phyloP scores from a whole-genome alignment of 2,888 invertebrate species.

The Polymixis flavicincta region DNA sequence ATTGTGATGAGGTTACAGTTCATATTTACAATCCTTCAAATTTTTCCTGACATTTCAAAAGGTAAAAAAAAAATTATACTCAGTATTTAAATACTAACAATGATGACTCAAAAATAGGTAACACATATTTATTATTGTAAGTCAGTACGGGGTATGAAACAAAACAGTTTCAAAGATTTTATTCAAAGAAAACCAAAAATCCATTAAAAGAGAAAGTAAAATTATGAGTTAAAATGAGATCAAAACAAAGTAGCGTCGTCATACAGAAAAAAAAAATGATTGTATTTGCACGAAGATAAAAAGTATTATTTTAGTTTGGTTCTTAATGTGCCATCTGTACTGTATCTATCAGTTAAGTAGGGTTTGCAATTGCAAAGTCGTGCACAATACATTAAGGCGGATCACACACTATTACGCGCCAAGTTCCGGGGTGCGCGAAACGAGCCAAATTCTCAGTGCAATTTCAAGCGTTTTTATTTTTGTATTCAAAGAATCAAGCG shows the following conservation, averaged over 20 bases:
- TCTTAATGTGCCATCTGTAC: slow-evolving; percentile 1
- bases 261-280: not conserved
- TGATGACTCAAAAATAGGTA: slow-evolving; percentile 24
- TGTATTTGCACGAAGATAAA: not conserved
- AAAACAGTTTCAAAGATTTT: slow-evolving; percentile 20
- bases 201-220: slow-evolving; percentile 37
- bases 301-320: not conserved
- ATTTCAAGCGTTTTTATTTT: too few species aligned
- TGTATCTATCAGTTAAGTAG: not conserved
- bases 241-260: slow-evolving; percentile 49
- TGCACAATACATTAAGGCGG: not conserved
- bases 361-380: not conserved
- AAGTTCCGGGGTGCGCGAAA: too few species aligned
- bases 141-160: slow-evolving; percentile 25
- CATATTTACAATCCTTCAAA: not conserved
- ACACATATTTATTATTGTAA: slow-evolving; percentile 19
- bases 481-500: too few species aligned
- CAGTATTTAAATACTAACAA: not conserved
- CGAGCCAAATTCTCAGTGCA: too few species aligned
- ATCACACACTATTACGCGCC: too few species aligned
- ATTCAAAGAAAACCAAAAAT: slow-evolving; percentile 12
- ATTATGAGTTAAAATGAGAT: slow-evolving; percentile 62
- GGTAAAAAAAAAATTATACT: not conserved
- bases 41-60: not conserved
- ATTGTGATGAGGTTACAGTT: not conserved